Conservation (phyloP, 23 tunicate genomes). For the Diplosoma virens region DNA sequence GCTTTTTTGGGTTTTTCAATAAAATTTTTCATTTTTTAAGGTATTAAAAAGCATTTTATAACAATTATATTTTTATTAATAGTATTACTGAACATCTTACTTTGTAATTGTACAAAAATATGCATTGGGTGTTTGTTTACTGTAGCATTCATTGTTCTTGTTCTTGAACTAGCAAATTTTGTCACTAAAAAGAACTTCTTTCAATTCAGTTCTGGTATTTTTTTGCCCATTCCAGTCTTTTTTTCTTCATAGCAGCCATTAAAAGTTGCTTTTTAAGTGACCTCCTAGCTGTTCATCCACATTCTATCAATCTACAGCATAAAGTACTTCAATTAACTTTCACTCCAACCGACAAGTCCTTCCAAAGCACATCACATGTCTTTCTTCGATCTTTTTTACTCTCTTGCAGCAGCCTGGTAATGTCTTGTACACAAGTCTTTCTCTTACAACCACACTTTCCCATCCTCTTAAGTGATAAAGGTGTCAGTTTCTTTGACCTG, state of each 20-base stretch:
- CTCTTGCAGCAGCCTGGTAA: not conserved
- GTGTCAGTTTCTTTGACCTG: not conserved
- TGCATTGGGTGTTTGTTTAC: no score
- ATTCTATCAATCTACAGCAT: not conserved
- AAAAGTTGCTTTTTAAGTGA: conserved; percentile 6
- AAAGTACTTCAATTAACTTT: not conserved
- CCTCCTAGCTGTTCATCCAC: not conserved
- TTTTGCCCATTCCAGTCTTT: not conserved
- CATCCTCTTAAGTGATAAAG: not conserved
- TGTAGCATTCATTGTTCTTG: no score
- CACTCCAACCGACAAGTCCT: not conserved
- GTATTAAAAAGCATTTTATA: no score
- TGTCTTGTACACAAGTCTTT: not conserved
- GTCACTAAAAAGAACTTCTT: no score
- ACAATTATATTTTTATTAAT: no score
- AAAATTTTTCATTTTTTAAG: no score
- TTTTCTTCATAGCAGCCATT: not conserved
- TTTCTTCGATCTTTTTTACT: not conserved
- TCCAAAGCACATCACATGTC: not conserved
- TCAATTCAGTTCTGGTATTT: not conserved
- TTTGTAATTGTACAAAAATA: no score
- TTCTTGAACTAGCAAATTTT: no score
- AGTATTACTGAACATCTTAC: no score
- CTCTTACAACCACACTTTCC: not conserved
- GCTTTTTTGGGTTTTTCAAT: no score